Percentiles rank a stretch among this genome's conserved stretches.
These are phyloP conservation scores for Baccha elongata DNA, from an alignment of 2,888 invertebrate genomes.

Conservation along the genomic window DNA sequence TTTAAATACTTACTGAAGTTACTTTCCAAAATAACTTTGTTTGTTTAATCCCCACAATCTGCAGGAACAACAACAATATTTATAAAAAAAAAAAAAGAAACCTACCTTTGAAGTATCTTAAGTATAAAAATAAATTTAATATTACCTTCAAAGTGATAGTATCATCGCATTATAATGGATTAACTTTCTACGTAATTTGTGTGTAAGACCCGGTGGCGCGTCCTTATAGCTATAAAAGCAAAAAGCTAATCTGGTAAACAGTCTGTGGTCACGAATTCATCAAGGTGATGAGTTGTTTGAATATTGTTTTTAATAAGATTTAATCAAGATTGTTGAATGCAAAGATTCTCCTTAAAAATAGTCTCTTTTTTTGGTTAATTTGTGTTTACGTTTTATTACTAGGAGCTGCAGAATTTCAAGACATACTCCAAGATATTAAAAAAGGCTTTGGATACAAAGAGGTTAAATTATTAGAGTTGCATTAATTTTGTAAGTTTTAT, in stretches of 20 bases:
- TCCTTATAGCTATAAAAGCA: slow-evolving; percentile 1
- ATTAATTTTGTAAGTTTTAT: too few species aligned
- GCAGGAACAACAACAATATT: too few species aligned
- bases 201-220: background rate
- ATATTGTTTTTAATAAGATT: slow-evolving; percentile 21
- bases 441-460: too few species aligned
- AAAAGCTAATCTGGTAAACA: slow-evolving; percentile 73
- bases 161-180: slow-evolving; percentile 38
- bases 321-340: background rate
- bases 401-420: too few species aligned
- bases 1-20: too few species aligned
- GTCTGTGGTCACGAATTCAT: slow-evolving; percentile 74
- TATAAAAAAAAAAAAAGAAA: background rate
- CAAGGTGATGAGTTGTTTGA: slow-evolving; percentile 60
- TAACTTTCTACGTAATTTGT: slow-evolving; percentile 23
- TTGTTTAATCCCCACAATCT: too few species aligned
- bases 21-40: too few species aligned
- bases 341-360: background rate
- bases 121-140: slow-evolving; percentile 16
- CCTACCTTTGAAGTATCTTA: background rate
- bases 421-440: too few species aligned
- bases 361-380: too few species aligned
- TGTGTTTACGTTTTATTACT: too few species aligned
- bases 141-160: slow-evolving; percentile 9
- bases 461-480: too few species aligned